These are phyloP conservation scores for Hanleya hanleyi DNA, from an alignment of 2,888 invertebrate genomes.

Conservation along the genomic window DNA sequence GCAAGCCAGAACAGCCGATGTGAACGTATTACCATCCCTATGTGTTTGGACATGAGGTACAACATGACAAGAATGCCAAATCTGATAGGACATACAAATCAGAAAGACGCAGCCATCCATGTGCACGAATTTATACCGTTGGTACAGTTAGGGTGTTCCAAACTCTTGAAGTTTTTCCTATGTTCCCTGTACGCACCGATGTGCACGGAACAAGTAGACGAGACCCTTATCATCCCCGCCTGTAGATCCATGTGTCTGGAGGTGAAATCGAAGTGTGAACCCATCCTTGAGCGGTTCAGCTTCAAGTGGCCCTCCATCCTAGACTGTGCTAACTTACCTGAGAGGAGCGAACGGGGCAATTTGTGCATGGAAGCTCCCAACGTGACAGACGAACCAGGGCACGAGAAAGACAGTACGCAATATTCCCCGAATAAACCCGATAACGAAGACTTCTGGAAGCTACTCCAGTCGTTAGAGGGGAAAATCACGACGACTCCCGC, in stretches of 20 bases:
- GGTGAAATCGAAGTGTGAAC: slow-evolving; percentile 72
- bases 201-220: slow-evolving; percentile 89
- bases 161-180: slow-evolving; percentile 87
- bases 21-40: slow-evolving; percentile 84
- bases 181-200: slow-evolving; percentile 94
- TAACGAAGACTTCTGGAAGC: slow-evolving; percentile 45
- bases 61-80: slow-evolving; percentile 92
- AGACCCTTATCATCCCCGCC: slow-evolving; percentile 83
- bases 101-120: slow-evolving; percentile 86
- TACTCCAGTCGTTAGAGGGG: slow-evolving; percentile 37
- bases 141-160: slow-evolving; percentile 86
- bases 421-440: slow-evolving; percentile 40
- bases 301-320: slow-evolving; percentile 83
- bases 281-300: slow-evolving; percentile 79
- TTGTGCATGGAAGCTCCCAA: slow-evolving; percentile 83
- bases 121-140: slow-evolving; percentile 83
- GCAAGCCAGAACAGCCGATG: slow-evolving; percentile 74
- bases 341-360: slow-evolving; percentile 75
- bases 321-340: slow-evolving; percentile 87
- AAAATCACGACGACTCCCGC: slow-evolving; percentile 13
- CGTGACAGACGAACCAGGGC: slow-evolving; percentile 54
- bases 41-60: slow-evolving; percentile 88
- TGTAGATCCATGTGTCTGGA: slow-evolving; percentile 90
- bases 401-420: slow-evolving; percentile 41
- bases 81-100: slow-evolving; percentile 86